Evolutionary conservation across 2,113 vertebrate genomes (phyloP).

Genomic region (Lutjanus erythropterus): DNA sequence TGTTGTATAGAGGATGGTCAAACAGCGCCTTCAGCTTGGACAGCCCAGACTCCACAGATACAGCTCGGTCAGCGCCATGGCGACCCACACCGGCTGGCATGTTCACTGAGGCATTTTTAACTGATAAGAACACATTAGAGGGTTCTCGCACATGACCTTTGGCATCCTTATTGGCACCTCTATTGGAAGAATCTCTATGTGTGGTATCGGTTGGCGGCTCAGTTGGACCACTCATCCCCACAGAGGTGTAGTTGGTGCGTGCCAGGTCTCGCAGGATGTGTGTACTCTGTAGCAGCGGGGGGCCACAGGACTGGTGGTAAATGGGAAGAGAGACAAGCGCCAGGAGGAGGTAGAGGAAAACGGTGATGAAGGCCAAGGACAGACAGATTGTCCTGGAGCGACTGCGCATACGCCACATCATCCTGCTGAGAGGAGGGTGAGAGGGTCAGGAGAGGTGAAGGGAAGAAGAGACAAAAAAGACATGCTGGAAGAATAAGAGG

Average conservation of each 20-base stretch:
- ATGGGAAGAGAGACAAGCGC: conserved; percentile 68
- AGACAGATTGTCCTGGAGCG: conserved; percentile 82
- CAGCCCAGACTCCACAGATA: conserved; percentile 31
- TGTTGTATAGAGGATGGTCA: conserved; percentile 86
- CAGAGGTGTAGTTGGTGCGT: conserved; percentile 16
- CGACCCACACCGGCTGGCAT: rapidly evolving
- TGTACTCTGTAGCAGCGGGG: conserved; percentile 16
- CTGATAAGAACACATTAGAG: background rate
- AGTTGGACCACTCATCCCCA: background rate
- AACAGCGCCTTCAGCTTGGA: conserved; percentile 85
- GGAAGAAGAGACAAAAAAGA: background rate
- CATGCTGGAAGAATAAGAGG: background rate
- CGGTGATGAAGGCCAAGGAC: conserved; percentile 77
- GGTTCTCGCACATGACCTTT: background rate
- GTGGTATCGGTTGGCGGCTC: conserved; percentile 2
- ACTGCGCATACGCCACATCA: conserved; percentile 72
- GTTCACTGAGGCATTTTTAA: background rate
- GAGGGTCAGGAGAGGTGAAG: conserved; percentile 2
- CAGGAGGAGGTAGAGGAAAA: conserved; percentile 83
- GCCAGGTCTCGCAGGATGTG: conserved; percentile 42
- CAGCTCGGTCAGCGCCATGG: background rate
- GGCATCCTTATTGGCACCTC: conserved; percentile 19
- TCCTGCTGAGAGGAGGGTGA: conserved; percentile 45
- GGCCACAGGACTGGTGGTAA: conserved; percentile 58
- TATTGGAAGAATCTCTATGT: conserved; percentile 14